Base-by-base conservation (phyloP, 2,888 invertebrate genomes). In the Clanis bilineata region DNA sequence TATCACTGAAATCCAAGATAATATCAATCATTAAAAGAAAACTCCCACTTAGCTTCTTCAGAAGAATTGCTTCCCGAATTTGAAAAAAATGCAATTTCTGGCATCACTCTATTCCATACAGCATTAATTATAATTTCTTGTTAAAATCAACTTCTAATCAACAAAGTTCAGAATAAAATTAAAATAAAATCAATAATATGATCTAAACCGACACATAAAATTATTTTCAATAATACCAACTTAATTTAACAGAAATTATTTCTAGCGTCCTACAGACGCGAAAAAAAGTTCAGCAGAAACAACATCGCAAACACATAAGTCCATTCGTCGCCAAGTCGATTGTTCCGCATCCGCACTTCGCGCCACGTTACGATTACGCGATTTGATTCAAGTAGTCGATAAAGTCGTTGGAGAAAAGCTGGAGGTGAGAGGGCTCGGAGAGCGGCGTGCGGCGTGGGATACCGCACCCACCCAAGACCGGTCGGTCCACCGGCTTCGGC, bases 351-450 rank as follows among this genome's bases (percentile, higher is more conserved):
- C 66, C 71, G 61, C 68, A 58, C 55, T 64, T 60, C 75, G 66
- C 65, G 63, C 65, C 66, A 64, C 69, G 9, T 47, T 28, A 55
- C 61, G 60, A 62, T 83, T 88, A 93, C 71, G 93, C 93, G 81
- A 94, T 93, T 85, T 93, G 93, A 82, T 94, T 94, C 72, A 94
- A 83, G 82, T 94, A 94, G 79, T 94, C 92, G 70, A 93, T 93
- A 83, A 94, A 94, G 78, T 94, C 93, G 80, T 93, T 94, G 63
- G 94, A 94, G 81, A 94, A 93, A 64, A 94, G 91, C 82, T 94
- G 94, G 74, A 94, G 88, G 59, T 84, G 80, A 51, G 88, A 80
- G 38, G 93, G 83, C 22, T 85, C 84, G 23, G 78, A 71, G 62
- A 71, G 60, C 5, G 82, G 77, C 12, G 81, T 70, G 55, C 72